Conservation (phyloP, 2,888 invertebrate species). For the Aleiodes testaceus region DNA sequence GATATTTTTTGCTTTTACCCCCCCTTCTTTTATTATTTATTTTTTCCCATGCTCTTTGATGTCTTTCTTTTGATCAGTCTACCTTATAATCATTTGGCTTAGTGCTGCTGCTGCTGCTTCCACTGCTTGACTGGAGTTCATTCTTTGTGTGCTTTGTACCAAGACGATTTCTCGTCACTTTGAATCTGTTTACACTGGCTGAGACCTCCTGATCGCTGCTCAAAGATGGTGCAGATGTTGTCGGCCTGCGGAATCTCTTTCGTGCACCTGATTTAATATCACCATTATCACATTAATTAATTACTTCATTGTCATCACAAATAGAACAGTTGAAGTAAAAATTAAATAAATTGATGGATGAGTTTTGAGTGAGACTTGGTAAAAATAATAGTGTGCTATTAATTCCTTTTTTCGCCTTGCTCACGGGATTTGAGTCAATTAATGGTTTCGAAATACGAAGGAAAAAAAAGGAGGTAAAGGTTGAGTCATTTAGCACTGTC, state of each 20-base stretch:
- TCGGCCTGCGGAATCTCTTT: constrained; percentile 81
- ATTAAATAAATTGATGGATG: too few relatives aligned
- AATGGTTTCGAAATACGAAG: background rate
- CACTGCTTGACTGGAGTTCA: constrained; percentile 64
- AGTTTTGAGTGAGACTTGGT: background rate
- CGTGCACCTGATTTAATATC: constrained; percentile 75
- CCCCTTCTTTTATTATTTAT: background rate
- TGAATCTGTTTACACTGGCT: constrained; percentile 80
- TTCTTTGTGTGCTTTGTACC: constrained; percentile 67
- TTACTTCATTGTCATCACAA: too few relatives aligned
- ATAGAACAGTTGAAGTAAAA: too few relatives aligned
- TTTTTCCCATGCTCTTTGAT: constrained; percentile 8
- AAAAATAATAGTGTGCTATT: constrained; percentile 73
- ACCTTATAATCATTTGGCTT: constrained; percentile 68
- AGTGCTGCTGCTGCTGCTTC: constrained; percentile 42
- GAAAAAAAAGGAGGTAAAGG: background rate
- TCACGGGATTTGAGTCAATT: constrained; percentile 3
- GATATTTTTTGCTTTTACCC: background rate
- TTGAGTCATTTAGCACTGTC: background rate
- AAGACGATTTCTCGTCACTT: constrained; percentile 68
- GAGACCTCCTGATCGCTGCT: constrained; percentile 78
- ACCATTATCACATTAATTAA: background rate
- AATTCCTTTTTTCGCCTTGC: constrained; percentile 43
- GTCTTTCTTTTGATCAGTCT: constrained; percentile 40
- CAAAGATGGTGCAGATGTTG: constrained; percentile 76